Evolutionary conservation across 2,113 vertebrate genomes (phyloP), one percentile per base, ranked within the genome.

Genomic region (Chlorodrepanis virens): DNA sequence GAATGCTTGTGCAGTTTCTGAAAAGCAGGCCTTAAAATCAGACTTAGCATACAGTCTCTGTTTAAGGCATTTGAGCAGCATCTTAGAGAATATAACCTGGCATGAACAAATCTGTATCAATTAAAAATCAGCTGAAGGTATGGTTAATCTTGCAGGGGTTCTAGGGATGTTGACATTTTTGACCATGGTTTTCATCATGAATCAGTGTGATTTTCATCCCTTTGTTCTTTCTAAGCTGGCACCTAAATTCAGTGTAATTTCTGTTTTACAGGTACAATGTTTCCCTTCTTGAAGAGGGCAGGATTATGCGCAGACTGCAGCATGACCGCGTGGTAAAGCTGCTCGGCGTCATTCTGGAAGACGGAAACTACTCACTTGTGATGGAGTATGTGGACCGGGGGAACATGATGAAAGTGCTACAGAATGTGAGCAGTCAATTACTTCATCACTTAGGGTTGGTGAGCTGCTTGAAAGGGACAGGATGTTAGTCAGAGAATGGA

Each of bases 341-440:
- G 50, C 98, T 99, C 68, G 99, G 99, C 16, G 72, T 99, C 75
- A 98, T 99, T 93, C 93, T 99, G 85, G 99, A 99, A 93, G 99
- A 99, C 0, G 97, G 98, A 42, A 98, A 98, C 89, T 99, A 99
- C 94, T 99, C 99, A 1, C 98, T 99, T 22, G 99, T 99, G 50
- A 99, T 99, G 98, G 99, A 99, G 65, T 99, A 99, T 50, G 98
- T 99, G 93, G 97, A 98, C 54, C 98, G 98, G 84, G 99, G 99
- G 7, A 99, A 99, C 97, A 97, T 99, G 79, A 96, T 99, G 97
- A 97, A 90, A n/a, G 98, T 99, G 97, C 98, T 99, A 10, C 94
- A 98, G 54, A 94, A 93, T 40, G 98, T 99, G 90, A 98, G 98
- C 97, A 56, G 35, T 35, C 28, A 83, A 14, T 79, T 78, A 52